Conservation (phyloP, 2,797 vertebrate genomes). For the Lindbergichthys nudifrons region DNA sequence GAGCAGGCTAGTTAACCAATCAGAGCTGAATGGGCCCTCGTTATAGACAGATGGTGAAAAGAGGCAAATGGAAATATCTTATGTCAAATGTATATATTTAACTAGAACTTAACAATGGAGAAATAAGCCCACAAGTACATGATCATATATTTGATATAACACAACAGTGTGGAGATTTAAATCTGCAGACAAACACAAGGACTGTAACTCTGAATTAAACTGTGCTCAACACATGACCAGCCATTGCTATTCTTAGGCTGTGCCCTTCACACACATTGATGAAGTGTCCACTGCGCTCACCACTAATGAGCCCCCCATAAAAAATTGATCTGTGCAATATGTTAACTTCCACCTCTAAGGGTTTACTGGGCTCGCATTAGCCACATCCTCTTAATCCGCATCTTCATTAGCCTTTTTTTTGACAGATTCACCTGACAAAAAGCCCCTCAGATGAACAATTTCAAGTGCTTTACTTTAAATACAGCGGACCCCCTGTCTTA, state of each 20-base stretch:
- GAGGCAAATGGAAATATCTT: too few relatives aligned
- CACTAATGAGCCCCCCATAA: slow-evolving; percentile 75
- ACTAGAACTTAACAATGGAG: background rate
- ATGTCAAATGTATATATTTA: background rate
- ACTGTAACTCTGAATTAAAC: slow-evolving; percentile 13
- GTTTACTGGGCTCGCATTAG: slow-evolving; percentile 34
- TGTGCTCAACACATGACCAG: slow-evolving; percentile 33
- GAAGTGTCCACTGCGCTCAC: slow-evolving; percentile 66
- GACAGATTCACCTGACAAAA: slow-evolving; percentile 51
- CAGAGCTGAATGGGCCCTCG: too few relatives aligned
- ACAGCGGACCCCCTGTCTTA: slow-evolving; percentile 45
- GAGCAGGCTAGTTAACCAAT: too few relatives aligned
- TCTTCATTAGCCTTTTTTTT: slow-evolving; percentile 54
- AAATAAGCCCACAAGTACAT: background rate
- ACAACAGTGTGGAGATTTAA: background rate
- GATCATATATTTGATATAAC: background rate
- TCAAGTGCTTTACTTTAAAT: slow-evolving; percentile 52
- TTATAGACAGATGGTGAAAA: too few relatives aligned
- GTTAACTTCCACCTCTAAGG: slow-evolving; percentile 59
- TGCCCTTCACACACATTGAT: slow-evolving; percentile 75
- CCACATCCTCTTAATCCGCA: slow-evolving; percentile 54
- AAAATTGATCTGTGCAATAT: slow-evolving; percentile 73
- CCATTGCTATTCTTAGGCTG: slow-evolving; percentile 67
- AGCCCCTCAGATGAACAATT: slow-evolving; percentile 43
- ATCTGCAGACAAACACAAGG: slow-evolving; percentile 13